These are phyloP conservation scores for Acinonyx jubatus DNA, from an alignment of 2,113 vertebrate species.

Conservation along the genomic window DNA sequence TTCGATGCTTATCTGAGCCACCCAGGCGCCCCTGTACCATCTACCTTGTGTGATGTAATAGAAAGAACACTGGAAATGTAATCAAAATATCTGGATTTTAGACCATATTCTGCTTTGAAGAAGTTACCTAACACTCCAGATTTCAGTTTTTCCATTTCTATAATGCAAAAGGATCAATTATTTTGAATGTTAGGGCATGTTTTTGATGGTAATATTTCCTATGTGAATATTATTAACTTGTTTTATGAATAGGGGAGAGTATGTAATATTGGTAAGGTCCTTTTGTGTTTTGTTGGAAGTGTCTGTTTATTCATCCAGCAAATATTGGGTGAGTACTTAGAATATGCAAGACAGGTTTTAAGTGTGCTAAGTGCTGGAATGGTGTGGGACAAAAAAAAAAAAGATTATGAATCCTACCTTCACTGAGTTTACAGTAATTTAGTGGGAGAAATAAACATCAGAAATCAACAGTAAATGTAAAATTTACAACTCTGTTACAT, in stretches of 20 bases:
- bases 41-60: conserved; percentile 15
- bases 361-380: neutral
- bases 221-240: conserved; percentile 1
- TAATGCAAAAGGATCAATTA: neutral
- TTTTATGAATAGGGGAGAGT: neutral
- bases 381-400: neutral
- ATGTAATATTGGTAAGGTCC: neutral
- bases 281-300: neutral
- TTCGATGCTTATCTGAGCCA: too few species aligned
- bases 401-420: neutral
- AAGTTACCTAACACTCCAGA: neutral
- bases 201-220: conserved; percentile 5
- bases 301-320: conserved; percentile 23
- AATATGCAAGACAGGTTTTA: neutral
- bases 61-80: neutral
- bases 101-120: neutral
- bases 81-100: neutral
- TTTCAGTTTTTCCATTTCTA: neutral
- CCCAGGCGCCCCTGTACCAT: neutral
- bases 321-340: conserved; percentile 30
- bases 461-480: conserved; percentile 5
- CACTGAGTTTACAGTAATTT: neutral
- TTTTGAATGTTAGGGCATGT: neutral
- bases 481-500: neutral
- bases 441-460: neutral